A percentile compares a stretch with the other conserved stretches of the same genome.
Evolutionary conservation across 1,140 invertebrate species (phyloP).

Genomic region (Calosoma granatense): DNA sequence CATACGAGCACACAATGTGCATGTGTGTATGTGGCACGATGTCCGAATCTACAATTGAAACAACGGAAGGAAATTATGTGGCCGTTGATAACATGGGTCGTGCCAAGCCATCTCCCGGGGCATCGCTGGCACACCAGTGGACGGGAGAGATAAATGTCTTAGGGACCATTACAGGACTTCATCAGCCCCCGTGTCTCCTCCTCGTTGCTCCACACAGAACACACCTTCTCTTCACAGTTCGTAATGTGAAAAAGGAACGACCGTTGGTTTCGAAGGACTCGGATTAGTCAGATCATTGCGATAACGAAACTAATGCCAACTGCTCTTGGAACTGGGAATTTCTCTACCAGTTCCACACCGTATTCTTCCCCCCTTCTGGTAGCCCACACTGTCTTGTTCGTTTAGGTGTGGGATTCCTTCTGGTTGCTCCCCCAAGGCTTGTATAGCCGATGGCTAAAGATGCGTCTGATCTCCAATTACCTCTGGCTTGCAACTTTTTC

Average conservation of each 20-base stretch:
- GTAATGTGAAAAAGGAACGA: neutral
- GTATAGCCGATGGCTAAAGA: too few relatives aligned
- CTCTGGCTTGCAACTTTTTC: neutral
- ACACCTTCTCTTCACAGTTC: neutral
- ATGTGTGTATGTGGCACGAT: too few relatives aligned
- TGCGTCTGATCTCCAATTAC: constrained; percentile 2
- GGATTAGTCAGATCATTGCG: neutral
- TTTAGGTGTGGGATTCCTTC: neutral
- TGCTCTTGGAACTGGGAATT: neutral
- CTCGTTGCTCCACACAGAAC: too few relatives aligned
- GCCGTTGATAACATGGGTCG: neutral
- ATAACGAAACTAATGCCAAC: neutral
- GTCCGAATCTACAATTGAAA: neutral
- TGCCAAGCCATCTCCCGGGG: neutral
- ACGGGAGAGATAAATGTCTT: neutral
- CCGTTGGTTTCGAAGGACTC: neutral
- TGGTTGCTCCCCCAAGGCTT: neutral
- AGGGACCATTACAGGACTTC: neutral
- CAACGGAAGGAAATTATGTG: neutral
- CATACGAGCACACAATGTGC: too few relatives aligned
- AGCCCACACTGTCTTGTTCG: neutral
- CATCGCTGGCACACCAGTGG: neutral
- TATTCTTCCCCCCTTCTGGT: neutral
- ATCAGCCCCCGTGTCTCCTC: neutral
- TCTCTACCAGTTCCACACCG: neutral